A percentile compares a stretch with the other conserved stretches of the same genome.
Evolutionary conservation across 2,888 invertebrate species (phyloP).

Genomic region (Drosophila prostipennis): DNA sequence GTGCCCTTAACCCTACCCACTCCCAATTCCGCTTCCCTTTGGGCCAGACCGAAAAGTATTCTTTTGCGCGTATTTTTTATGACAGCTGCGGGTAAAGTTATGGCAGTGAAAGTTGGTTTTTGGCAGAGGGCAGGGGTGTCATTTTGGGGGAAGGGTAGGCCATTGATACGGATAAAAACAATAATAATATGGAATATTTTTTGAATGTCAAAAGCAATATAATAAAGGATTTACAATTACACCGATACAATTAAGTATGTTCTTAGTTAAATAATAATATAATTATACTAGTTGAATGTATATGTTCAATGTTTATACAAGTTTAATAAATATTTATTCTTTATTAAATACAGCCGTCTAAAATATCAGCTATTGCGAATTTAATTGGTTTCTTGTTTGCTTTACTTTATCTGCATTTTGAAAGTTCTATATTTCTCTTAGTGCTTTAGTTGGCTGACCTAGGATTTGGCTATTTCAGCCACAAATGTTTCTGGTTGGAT

Average conservation of each 20-base stretch:
- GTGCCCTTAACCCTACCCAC: constrained; percentile 32
- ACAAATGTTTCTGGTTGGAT: constrained; percentile 29
- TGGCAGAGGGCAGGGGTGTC: constrained; percentile 4
- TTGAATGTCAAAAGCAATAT: neutral
- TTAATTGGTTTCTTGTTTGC: neutral
- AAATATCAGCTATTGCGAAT: neutral
- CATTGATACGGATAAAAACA: constrained; percentile 10
- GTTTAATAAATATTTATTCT: too few species aligned
- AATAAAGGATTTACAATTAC: neutral
- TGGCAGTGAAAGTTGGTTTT: constrained; percentile 58
- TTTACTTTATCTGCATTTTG: neutral
- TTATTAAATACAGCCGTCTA: too few species aligned
- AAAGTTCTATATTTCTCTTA: neutral
- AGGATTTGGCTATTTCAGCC: neutral
- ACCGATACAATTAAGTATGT: neutral
- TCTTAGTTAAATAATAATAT: too few species aligned
- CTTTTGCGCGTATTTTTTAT: constrained; percentile 57
- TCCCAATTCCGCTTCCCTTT: constrained; percentile 15
- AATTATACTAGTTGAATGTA: too few species aligned
- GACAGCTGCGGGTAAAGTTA: constrained; percentile 65
- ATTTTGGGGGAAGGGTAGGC: too few species aligned
- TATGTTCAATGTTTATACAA: too few species aligned
- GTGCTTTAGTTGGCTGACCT: constrained; percentile 1
- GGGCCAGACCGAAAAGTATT: constrained; percentile 33
- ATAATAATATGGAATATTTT: too few species aligned